Conservation (phyloP, 2,888 invertebrate genomes). For the Luperina nickerlii region DNA sequence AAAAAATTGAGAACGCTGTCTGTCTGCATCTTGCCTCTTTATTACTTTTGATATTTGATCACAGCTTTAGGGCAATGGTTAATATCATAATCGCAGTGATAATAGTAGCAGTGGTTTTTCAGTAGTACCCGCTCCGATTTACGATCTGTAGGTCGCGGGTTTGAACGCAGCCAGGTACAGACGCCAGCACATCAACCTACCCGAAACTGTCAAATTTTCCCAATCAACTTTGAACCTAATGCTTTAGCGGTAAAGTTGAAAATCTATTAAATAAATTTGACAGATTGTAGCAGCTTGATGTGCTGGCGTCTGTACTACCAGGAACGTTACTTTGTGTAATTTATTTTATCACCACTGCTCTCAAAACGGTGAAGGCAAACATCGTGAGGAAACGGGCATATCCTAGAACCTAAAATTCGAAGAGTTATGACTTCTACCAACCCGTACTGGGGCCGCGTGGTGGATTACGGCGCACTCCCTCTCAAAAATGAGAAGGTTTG, state of each 20-base stretch:
- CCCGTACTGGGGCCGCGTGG: background rate
- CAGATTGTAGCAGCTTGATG: too few species aligned
- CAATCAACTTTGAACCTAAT: too few species aligned
- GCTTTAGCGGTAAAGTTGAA: too few species aligned
- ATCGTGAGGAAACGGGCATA: background rate
- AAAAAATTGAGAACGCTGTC: slow-evolving; percentile 65
- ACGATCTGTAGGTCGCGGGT: background rate
- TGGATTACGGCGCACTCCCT: background rate
- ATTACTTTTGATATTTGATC: slow-evolving; percentile 30
- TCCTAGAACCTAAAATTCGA: background rate
- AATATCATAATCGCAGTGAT: background rate
- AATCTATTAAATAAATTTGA: too few species aligned
- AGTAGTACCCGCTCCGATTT: too few species aligned
- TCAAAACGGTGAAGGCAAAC: background rate
- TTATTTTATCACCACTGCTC: background rate
- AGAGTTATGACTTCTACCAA: background rate
- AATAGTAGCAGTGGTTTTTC: background rate
- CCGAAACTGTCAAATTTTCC: too few species aligned
- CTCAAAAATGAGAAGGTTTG: background rate
- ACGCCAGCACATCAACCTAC: too few species aligned
- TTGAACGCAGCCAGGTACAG: background rate
- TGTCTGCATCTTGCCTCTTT: slow-evolving; percentile 33
- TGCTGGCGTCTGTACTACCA: too few species aligned
- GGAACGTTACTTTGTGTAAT: background rate
- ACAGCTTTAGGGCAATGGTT: background rate